Evolutionary conservation across 2,797 vertebrate species (phyloP).

Genomic region (Halcyon smyrnensis): DNA sequence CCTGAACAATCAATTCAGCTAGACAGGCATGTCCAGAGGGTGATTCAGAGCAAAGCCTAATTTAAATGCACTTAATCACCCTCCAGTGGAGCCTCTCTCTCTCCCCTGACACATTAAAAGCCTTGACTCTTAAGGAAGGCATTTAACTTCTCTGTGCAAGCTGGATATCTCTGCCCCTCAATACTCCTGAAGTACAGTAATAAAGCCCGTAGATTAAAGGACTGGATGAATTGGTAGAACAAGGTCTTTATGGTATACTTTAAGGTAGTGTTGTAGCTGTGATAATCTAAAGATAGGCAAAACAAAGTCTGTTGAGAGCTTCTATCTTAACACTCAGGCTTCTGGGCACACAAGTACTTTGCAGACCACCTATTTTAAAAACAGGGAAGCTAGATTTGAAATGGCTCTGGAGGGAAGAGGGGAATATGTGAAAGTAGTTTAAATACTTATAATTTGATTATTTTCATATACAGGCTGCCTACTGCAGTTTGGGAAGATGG

Average conservation of each 20-base stretch:
- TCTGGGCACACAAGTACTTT: neutral
- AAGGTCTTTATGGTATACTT: neutral
- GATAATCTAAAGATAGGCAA: neutral
- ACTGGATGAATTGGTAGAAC: neutral
- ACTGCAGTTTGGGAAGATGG: neutral
- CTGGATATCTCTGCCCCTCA: neutral
- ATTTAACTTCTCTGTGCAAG: neutral
- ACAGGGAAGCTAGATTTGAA: neutral
- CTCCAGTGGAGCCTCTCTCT: neutral
- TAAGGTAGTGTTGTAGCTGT: neutral
- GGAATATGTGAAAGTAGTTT: neutral
- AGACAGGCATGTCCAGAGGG: constrained; percentile 33
- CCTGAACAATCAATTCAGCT: constrained; percentile 31
- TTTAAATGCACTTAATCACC: constrained; percentile 25
- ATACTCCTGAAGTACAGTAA: neutral
- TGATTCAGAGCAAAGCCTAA: constrained; percentile 26
- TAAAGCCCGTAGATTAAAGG: neutral
- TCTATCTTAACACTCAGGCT: neutral
- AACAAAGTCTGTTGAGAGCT: neutral
- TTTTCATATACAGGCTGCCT: neutral
- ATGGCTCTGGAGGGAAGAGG: neutral
- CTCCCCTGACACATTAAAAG: constrained; percentile 49
- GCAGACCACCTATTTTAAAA: neutral
- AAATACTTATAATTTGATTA: neutral
- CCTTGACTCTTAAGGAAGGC: constrained; percentile 8